Percentiles rank a stretch among this genome's conserved stretches.
Evolutionary conservation across 64 coral and sea anemone species (phyloP).

Genomic region (Catalaphyllia jardinei): DNA sequence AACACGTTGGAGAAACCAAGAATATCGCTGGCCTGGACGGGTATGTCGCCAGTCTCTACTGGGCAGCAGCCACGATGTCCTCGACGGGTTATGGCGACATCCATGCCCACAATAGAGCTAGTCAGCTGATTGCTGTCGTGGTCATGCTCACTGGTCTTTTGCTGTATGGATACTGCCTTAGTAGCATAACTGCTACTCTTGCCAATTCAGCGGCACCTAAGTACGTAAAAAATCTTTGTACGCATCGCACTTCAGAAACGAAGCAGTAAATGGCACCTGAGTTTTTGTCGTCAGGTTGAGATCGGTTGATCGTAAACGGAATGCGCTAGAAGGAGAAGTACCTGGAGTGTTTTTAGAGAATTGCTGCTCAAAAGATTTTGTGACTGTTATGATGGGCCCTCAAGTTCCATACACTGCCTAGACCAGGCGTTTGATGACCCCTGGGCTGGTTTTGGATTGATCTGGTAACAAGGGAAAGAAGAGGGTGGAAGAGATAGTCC

Average conservation of each 20-base stretch:
- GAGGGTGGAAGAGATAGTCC: no score
- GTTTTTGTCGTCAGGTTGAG: no score
- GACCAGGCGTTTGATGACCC: no score
- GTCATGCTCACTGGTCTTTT: constrained; percentile 84
- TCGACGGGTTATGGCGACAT: constrained; percentile 96
- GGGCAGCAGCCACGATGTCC: constrained; percentile 92
- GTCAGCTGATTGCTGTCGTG: constrained; percentile 55
- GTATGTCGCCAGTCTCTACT: constrained; percentile 75
- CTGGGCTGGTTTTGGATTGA: no score
- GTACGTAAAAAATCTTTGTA: constrained; percentile 29
- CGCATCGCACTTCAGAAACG: no score
- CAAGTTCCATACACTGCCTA: no score
- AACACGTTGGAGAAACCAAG: constrained; percentile 25
- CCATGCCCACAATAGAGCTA: constrained; percentile 73
- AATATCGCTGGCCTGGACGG: constrained; percentile 37
- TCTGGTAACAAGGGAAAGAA: no score
- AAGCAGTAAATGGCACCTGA: neutral
- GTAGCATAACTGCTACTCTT: constrained; percentile 88
- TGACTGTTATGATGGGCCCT: no score
- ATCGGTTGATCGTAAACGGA: no score
- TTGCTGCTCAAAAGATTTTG: no score
- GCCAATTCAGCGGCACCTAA: constrained; percentile 79
- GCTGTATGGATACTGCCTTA: constrained; percentile 87
- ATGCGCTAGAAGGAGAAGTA: no score
- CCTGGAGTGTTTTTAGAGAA: no score